These are phyloP conservation scores for Zaprionus capensis DNA, from an alignment of 1,140 invertebrate species.

Conservation along the genomic window DNA sequence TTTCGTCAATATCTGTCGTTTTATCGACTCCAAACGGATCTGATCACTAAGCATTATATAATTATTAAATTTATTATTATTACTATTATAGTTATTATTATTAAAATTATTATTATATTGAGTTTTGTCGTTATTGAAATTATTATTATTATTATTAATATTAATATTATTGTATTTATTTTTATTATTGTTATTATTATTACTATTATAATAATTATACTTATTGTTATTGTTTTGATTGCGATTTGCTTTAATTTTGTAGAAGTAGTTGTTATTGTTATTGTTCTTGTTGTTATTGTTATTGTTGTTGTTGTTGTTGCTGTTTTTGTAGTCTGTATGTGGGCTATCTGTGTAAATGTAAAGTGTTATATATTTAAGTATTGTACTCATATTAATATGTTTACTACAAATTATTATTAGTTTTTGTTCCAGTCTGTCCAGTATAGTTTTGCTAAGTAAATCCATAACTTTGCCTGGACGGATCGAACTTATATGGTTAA, in stretches of 20 bases:
- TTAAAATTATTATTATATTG: constrained; percentile 14
- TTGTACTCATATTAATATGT: not conserved
- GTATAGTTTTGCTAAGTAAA: too few relatives aligned
- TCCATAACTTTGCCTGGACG: too few relatives aligned
- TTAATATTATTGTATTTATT: constrained; percentile 9
- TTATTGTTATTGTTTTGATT: constrained; percentile 18
- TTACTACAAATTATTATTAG: not conserved
- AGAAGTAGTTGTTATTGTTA: constrained; percentile 5
- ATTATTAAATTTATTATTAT: constrained; percentile 44
- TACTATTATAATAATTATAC: constrained; percentile 13
- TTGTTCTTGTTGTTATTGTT: constrained; percentile 50
- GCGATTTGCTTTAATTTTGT: constrained; percentile 6
- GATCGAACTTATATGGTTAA: too few relatives aligned
- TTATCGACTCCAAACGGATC: constrained; percentile 90
- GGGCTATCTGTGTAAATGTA: constrained; percentile 78
- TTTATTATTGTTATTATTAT: constrained; percentile 8
- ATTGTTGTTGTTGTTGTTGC: constrained; percentile 53
- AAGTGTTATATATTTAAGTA: constrained; percentile 57
- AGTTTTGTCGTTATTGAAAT: constrained; percentile 56
- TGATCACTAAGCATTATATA: constrained; percentile 84
- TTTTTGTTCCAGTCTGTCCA: too few relatives aligned
- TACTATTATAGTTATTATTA: constrained; percentile 21
- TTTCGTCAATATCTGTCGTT: constrained; percentile 90
- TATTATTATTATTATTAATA: constrained; percentile 21
- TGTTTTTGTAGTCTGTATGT: constrained; percentile 71